phyloP scores from a whole-genome alignment of 2,113 vertebrate genomes.

The Apaloderma vittatum region DNA sequence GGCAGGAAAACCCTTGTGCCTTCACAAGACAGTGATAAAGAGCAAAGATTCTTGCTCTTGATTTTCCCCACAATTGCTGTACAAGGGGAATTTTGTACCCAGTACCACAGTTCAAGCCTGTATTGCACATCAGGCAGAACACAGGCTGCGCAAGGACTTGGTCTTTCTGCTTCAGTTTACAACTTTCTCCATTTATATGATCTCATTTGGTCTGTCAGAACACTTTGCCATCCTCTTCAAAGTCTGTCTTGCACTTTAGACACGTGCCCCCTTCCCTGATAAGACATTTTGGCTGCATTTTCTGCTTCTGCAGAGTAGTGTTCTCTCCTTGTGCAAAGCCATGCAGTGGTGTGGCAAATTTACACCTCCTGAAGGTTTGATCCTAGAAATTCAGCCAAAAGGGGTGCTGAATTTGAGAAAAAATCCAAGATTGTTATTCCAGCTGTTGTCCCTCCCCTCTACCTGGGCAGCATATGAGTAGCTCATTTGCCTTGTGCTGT shows the following conservation, averaged over 20 bases:
- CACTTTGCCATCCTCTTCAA: background rate
- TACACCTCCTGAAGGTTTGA: background rate
- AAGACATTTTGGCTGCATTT: background rate
- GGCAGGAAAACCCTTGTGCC: background rate
- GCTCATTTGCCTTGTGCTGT: background rate
- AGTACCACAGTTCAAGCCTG: background rate
- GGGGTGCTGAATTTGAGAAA: background rate
- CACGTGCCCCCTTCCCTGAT: background rate
- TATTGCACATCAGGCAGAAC: background rate
- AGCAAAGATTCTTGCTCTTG: background rate
- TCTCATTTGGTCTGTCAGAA: background rate
- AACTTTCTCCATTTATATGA: background rate
- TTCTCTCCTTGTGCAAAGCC: background rate
- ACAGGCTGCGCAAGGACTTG: background rate
- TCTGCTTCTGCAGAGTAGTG: background rate
- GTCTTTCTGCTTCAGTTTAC: background rate
- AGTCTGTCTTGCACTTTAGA: background rate
- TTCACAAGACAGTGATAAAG: background rate
- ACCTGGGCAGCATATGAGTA: fast-evolving
- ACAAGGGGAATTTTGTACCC: background rate
- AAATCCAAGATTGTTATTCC: background rate
- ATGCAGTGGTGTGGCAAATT: background rate
- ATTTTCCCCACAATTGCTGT: background rate
- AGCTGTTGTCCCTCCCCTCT: background rate
- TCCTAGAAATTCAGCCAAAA: background rate